These are phyloP conservation scores for Pseudochirops cupreus DNA, from an alignment of 2,797 vertebrate genomes.

Conservation along the genomic window DNA sequence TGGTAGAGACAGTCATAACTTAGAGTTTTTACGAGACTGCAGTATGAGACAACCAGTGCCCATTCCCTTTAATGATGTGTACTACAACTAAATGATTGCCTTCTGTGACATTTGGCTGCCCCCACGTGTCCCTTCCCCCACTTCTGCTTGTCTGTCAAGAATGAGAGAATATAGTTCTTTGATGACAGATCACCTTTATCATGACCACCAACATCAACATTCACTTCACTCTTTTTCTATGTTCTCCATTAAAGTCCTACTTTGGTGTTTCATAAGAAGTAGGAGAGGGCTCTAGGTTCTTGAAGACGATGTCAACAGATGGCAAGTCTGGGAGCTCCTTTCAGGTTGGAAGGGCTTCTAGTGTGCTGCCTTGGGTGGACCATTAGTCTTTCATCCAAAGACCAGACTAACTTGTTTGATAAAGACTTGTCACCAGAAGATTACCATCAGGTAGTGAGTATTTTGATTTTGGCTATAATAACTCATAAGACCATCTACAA, in stretches of 20 bases:
- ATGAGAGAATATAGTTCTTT: not conserved
- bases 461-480: not conserved
- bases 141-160: not conserved
- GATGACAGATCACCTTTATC: not conserved
- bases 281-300: not conserved
- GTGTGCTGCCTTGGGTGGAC: not conserved
- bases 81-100: not conserved
- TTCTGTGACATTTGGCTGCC: not conserved
- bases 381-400: not conserved
- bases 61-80: constrained; percentile 14
- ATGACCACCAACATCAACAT: not conserved
- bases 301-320: not conserved
- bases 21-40: not conserved
- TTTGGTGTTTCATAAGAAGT: not conserved
- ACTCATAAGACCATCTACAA: not conserved
- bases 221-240: not conserved
- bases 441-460: not conserved
- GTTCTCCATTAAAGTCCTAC: not conserved
- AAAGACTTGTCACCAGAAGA: not conserved
- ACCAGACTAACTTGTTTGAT: not conserved
- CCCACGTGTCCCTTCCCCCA: not conserved
- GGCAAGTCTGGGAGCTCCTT: not conserved
- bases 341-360: not conserved
- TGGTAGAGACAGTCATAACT: not conserved
- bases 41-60: not conserved